phyloP scores from a whole-genome alignment of 2,113 vertebrate genomes.

The Scytalopus superciliaris region DNA sequence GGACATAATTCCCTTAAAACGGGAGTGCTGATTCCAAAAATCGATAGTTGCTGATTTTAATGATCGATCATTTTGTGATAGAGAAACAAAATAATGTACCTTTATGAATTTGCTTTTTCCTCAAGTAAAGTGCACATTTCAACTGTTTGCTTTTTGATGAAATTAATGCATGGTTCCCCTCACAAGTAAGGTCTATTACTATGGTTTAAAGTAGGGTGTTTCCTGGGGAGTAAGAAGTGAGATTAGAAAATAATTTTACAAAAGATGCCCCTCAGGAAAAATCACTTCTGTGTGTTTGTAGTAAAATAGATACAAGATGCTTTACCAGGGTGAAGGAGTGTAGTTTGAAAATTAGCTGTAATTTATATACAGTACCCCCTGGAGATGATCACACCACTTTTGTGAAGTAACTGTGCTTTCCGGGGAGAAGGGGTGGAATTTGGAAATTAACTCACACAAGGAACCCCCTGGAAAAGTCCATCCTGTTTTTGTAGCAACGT shows the following conservation, averaged over 20 bases:
- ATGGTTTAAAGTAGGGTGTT: background rate
- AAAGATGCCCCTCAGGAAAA: background rate
- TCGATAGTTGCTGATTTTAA: background rate
- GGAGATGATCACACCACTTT: background rate
- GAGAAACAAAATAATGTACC: background rate
- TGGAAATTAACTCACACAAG: background rate
- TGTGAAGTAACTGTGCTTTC: background rate
- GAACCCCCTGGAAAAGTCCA: background rate
- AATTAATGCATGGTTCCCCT: background rate
- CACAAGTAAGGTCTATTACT: background rate
- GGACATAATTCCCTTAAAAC: background rate
- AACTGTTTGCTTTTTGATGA: background rate
- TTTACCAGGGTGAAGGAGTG: background rate
- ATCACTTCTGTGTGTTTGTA: background rate
- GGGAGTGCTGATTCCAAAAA: background rate
- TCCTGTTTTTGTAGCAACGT: background rate
- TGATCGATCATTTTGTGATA: background rate
- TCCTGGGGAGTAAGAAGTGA: background rate
- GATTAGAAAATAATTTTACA: background rate
- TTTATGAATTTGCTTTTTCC: background rate
- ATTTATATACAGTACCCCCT: background rate
- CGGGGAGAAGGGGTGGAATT: background rate
- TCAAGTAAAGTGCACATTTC: background rate
- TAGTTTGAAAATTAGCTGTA: background rate
- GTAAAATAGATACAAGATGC: background rate